A percentile compares a stretch with the other conserved stretches of the same genome.
Evolutionary conservation across 2,888 invertebrate species (phyloP).

Genomic region (Perizoma affinitatum): DNA sequence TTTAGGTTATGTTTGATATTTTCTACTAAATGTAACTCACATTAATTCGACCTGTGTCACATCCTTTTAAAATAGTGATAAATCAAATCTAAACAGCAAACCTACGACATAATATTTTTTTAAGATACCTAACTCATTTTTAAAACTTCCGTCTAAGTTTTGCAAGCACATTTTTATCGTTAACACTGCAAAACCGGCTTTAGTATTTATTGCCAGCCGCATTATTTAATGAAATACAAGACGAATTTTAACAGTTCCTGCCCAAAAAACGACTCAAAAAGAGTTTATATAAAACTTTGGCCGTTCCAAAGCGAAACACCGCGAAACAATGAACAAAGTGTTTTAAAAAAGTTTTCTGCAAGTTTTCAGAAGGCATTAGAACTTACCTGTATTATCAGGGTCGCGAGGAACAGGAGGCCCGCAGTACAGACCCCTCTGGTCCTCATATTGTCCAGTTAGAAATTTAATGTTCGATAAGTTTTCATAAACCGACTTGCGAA

Average conservation of each 20-base stretch:
- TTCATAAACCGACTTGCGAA: conserved; percentile 53
- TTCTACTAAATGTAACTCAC: too few species aligned
- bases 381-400: conserved; percentile 52
- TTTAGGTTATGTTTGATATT: too few species aligned
- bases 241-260: neutral
- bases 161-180: too few species aligned
- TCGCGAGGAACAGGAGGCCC: conserved; percentile 61
- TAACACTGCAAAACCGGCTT: too few species aligned
- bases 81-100: too few species aligned
- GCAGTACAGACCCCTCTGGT: conserved; percentile 53
- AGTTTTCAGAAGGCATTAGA: neutral
- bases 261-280: conserved; percentile 1
- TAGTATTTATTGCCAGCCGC: too few species aligned
- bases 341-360: conserved; percentile 20
- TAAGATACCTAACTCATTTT: too few species aligned
- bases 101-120: too few species aligned
- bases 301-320: conserved; percentile 4
- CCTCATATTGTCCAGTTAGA: conserved; percentile 61
- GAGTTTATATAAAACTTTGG: conserved; percentile 13
- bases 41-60: too few species aligned
- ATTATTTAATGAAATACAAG: too few species aligned
- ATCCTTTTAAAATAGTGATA: too few species aligned
- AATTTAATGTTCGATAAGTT: conserved; percentile 63
- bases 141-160: too few species aligned
- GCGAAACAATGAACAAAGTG: neutral